A percentile compares a stretch with the other conserved stretches of the same genome.
Evolutionary conservation across 2,113 vertebrate species (phyloP).

Genomic region (Trichomycterus rosablanca): DNA sequence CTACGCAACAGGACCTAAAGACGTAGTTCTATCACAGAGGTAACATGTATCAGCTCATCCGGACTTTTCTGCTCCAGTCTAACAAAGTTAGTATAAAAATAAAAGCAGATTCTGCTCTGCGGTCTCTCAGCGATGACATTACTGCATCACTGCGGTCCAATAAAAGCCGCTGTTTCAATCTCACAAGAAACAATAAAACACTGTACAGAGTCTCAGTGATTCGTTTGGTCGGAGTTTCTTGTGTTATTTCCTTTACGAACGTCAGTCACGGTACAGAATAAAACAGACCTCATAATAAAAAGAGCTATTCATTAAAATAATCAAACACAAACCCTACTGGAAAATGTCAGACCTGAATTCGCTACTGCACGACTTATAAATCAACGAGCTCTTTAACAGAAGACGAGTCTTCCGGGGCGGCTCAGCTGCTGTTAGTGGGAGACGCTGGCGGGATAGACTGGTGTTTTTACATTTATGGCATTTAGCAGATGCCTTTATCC

Average conservation of each 20-base stretch:
- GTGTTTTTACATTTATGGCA: too few relatives aligned
- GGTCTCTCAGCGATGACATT: conserved; percentile 42
- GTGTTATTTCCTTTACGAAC: conserved; percentile 28
- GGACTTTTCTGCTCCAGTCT: too few relatives aligned
- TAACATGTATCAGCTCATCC: too few relatives aligned
- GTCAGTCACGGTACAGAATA: conserved; percentile 7
- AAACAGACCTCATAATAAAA: conserved; percentile 14
- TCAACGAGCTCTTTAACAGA: conserved; percentile 20
- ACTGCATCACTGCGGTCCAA: conserved; percentile 39
- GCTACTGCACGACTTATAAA: conserved; percentile 24
- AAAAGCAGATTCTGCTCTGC: not conserved
- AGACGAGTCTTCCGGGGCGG: conserved; percentile 15
- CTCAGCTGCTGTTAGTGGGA: conserved; percentile 32
- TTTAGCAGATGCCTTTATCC: too few relatives aligned
- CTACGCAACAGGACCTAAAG: too few relatives aligned
- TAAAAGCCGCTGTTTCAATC: conserved; percentile 37
- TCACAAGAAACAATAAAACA: conserved; percentile 35
- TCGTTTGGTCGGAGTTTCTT: conserved; percentile 26
- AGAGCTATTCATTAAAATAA: conserved; percentile 24
- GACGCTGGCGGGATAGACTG: conserved; percentile 32
- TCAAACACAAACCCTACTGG: not conserved
- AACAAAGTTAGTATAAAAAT: too few relatives aligned
- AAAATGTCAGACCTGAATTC: conserved; percentile 22
- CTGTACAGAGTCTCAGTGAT: conserved; percentile 29
- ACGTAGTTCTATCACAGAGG: too few relatives aligned